Base-by-base conservation (phyloP, 2,888 invertebrate genomes). In the Ephialtes manifestator region DNA sequence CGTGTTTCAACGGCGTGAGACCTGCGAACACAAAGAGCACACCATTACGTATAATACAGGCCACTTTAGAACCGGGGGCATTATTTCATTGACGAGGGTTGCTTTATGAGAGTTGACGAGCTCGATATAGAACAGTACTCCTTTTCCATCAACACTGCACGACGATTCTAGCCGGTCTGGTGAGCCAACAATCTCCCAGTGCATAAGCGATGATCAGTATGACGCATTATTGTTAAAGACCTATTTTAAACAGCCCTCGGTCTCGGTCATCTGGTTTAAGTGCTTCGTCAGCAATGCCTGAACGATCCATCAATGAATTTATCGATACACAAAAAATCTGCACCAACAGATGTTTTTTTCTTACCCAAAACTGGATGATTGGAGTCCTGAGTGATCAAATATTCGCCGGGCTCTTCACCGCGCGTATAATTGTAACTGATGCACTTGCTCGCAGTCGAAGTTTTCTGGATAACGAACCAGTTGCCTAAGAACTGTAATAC, bases 401-500 rank as follows among this genome's bases (percentile, higher is more conserved):
- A 97, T 89, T 96, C 95, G 15, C 96, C 96, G 0, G 97, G 97
- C 91, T 97, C 97, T 0, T 95, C 95, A 0, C 96, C 96, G 87
- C 94, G 94, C 0, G 96, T 97, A 94, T 97, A 97, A 94, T 97
- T 97, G 94, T 97, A 97, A 1, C 96, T 96, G 90, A 97, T 95
- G 94, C 97, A 98, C 89, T 96, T 95, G 78, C 97, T 97, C 0
- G 96, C 97, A 0, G 97, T 97, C 8, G 97, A 96, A 1, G 97
- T 97, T 94, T 97, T 97, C 94, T 97, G 97, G 53, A 97, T 96
- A 15, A 97, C 97, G 93, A 97, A 97, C 97, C 97, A 98, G 18
- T 96, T 94, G 0, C 97, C 97, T 81, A 97, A 94, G 94, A 97
- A 95, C 97, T 97, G 94, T 70, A 88, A 85, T 15, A 48, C 24